Evolutionary conservation across 2,797 vertebrate species (phyloP).

Genomic region (Odontamblyopus lacepedii): DNA sequence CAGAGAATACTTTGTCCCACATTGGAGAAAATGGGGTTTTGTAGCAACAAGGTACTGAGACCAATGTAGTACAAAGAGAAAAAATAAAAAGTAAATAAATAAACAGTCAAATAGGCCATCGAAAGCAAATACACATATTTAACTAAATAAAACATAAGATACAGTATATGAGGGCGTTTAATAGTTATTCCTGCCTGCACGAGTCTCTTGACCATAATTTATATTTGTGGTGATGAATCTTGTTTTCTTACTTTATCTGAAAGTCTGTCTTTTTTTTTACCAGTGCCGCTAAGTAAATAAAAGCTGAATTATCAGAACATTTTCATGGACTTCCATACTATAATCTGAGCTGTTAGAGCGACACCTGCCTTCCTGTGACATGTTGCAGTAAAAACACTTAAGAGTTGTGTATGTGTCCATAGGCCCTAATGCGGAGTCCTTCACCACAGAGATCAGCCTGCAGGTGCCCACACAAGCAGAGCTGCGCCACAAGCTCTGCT

Average conservation of each 20-base stretch:
- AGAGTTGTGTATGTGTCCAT: not conserved
- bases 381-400: not conserved
- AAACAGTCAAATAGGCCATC: too few relatives aligned
- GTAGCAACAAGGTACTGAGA: too few relatives aligned
- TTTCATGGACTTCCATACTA: conserved; percentile 10
- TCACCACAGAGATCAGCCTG: conserved; percentile 83
- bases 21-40: not conserved
- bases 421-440: conserved; percentile 81
- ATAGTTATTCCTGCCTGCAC: too few relatives aligned
- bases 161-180: too few relatives aligned
- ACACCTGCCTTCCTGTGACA: not conserved
- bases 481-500: conserved; percentile 81
- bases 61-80: too few relatives aligned
- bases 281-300: not conserved
- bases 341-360: not conserved
- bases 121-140: too few relatives aligned
- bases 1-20: not conserved
- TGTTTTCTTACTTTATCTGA: not conserved
- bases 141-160: too few relatives aligned
- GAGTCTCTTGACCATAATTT: too few relatives aligned
- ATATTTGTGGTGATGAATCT: not conserved
- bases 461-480: conserved; percentile 86
- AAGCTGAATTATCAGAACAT: too few relatives aligned
- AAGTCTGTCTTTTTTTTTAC: not conserved
- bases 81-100: too few relatives aligned